Base-by-base conservation (phyloP, 2,113 vertebrate species). In the Turnix velox region DNA sequence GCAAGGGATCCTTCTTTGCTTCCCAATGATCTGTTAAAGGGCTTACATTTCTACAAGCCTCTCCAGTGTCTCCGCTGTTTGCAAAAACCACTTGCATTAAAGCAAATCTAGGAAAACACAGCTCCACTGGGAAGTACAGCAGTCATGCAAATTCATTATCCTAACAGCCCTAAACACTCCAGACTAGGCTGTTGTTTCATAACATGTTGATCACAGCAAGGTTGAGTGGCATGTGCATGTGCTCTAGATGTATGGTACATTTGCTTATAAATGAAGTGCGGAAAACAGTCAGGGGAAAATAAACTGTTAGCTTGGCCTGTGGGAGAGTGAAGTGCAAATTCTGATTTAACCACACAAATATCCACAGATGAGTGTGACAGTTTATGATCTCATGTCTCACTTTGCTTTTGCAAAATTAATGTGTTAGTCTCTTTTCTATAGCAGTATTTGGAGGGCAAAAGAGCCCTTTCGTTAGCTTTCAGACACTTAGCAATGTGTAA, bases 221-320 rank as follows among this genome's bases (percentile, higher is more conserved):
- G 39, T 61, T 78, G 88, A 93, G 87, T 81, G 84, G 40, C 63
- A 69, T 90, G 84, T 89, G 71, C 25, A 4, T 80, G 90, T 74
- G 75, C 14, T 7, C 51, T 46, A 81, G 6, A 83, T 66, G 40
- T 42, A 94, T 76, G 82, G 75, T 74, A 90, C 92, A 92, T 87
- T 86, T 88, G 76, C 69, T 93, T 94, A 86, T 65, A 95, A 93
- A 95, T 84, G 83, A 94, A 81, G 88, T 87, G 69, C 83, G 82
- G 27, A 91, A 84, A 93, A 88, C 0, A 4, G 76, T 59, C 27
- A 28, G 45, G 63, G 72, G 57, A 88, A 86, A 93, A 91, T 72
- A 81, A 75, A 49, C 40, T 84, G 52, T 65, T 90, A 78, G 48
- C 28, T 12, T 39, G 54, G 69, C 88, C 77, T n/a, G 15, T 14